Evolutionary conservation across 2,113 vertebrate species (phyloP), one percentile per base, ranked within the genome.

Genomic region (Oxyura jamaicensis): DNA sequence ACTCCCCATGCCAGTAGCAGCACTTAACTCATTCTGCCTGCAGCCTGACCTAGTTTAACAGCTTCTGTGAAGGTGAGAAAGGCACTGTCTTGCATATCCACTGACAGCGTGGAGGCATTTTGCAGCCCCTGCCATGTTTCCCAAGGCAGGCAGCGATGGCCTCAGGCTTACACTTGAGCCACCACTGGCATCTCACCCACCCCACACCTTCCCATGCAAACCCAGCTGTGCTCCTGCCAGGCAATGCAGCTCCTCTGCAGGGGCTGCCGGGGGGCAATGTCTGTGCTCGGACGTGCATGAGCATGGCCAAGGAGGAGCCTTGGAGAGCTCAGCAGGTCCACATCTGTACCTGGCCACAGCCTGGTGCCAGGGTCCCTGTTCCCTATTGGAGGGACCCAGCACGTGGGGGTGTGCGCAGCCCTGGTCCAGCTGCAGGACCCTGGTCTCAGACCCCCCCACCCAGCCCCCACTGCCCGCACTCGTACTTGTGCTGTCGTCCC

Each of bases 1-100:
- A 2, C 19, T 89, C 25, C 16, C n/a, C 10, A 17, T 8, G 4
- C 48, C 3, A 22, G 42, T 82, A 4, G 73, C 0, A 0, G 79
- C 79, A 29, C 74, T 15, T 63, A 23, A 23, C 78, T 79, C 56
- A 11, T 25, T 25, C 41, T 79, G 42, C 41, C 41, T 2, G 41
- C 63, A 71, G 65, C 60, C 68, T 29, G 50, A 42, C 52, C 76
- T 12, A 3, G 26, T 25, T 62, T 18, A 6, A 15, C 84, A 56
- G 63, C 35, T 58, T 44, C 25, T 0, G 8, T 4, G 59, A 29
- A n/a, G 80, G 90, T 13, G 15, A 77, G 77, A n/a, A 44, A 33
- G 50, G n/a, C 53, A 6, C 17, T 52, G 8, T 33, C 21, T 22
- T 35, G 26, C 21, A 53, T n/a, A 3, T 15, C 6, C 36, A 55